Evolutionary conservation across 53 echinoderm and acorn worm species (phyloP).

Genomic region (Apostichopus leukothele): DNA sequence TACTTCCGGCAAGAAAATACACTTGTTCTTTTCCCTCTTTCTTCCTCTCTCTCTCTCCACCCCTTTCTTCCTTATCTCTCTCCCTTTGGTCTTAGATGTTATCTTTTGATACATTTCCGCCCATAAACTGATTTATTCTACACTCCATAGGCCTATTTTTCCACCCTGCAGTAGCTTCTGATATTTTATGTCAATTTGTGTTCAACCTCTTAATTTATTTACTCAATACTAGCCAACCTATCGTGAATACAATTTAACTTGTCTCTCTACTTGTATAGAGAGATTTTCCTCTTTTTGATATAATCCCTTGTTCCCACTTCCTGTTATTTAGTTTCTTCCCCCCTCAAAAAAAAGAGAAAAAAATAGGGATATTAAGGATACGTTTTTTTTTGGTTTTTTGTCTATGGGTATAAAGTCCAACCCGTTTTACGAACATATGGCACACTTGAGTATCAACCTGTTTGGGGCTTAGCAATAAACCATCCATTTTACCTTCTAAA

Average conservation of each 20-base stretch:
- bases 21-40: no score
- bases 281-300: background rate
- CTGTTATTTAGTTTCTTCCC: background rate
- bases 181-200: conserved; percentile 2
- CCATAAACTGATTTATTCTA: no score
- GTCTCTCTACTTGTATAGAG: background rate
- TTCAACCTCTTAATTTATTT: background rate
- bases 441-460: conserved; percentile 3
- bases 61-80: no score
- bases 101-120: no score
- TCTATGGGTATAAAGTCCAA: conserved; percentile 27
- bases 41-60: no score
- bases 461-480: background rate
- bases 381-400: no score
- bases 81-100: no score
- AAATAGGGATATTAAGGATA: background rate
- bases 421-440: conserved; percentile 5
- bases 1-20: no score
- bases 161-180: no score
- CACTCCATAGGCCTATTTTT: no score
- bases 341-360: background rate
- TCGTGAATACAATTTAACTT: background rate
- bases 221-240: background rate
- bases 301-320: conserved; percentile 33
- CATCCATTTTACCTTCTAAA: no score